phyloP scores from a whole-genome alignment of 2,113 vertebrate species.

The Prolemur simus region DNA sequence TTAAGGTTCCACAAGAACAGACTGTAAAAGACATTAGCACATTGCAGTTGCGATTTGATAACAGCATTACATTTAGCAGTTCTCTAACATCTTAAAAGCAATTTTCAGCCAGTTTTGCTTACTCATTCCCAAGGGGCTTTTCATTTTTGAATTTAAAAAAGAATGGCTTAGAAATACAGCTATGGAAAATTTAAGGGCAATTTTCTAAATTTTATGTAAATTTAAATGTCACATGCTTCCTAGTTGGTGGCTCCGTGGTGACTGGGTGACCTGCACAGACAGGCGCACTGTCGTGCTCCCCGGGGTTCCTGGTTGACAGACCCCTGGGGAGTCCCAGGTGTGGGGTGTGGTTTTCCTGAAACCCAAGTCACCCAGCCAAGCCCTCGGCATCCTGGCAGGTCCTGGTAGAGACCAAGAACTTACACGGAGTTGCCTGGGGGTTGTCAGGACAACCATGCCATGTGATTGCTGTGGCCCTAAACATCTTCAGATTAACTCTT shows the following conservation, averaged over 20 bases:
- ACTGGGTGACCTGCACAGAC: rapidly evolving
- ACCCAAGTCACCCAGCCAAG: rapidly evolving
- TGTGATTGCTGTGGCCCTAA: rapidly evolving
- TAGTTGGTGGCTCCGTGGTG: rapidly evolving
- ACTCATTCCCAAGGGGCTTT: neutral
- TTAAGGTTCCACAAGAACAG: neutral
- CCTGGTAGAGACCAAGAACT: rapidly evolving
- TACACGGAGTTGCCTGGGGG: rapidly evolving
- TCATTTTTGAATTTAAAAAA: neutral
- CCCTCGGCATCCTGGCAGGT: rapidly evolving
- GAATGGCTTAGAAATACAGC: neutral
- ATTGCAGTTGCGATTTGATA: rapidly evolving
- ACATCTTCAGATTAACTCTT: rapidly evolving
- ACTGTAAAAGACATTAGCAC: neutral
- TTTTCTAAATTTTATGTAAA: neutral
- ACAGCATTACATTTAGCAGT: neutral
- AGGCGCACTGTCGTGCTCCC: rapidly evolving
- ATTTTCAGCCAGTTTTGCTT: neutral
- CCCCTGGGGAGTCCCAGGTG: rapidly evolving
- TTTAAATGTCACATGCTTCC: neutral
- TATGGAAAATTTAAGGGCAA: neutral
- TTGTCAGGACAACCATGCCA: rapidly evolving
- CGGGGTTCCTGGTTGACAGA: neutral
- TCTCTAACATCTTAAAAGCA: neutral
- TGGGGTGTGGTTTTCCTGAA: neutral